Base-by-base conservation (phyloP, 2,888 invertebrate genomes). In the Calliopum simillimum region DNA sequence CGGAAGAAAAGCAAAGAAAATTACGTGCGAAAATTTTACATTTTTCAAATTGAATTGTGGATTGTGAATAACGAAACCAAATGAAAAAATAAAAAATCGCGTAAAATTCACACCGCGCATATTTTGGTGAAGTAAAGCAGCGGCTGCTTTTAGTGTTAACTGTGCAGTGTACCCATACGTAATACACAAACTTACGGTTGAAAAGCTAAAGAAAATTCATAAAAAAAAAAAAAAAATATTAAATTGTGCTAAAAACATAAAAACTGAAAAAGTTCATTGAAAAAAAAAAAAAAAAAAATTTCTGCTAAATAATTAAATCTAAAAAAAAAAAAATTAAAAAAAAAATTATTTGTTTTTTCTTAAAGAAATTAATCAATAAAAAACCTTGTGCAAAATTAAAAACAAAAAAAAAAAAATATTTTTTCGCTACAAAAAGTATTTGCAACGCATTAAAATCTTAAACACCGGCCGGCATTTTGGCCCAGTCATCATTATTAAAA, bases 401-500 rank as follows among this genome's bases (percentile, higher is more conserved):
- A 41, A 41, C 4, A 43, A 59, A 4, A 21, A 13, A 44, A 33
- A 43, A 16, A 19, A 19, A 59, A 59, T 19, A 19, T 16, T 33
- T 33, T 33, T 33, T 33, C 5, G 1, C 8, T 8, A 33, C 33
- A 65, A 51, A n/a, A 51, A 51, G n/a, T n/a, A n/a, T 2, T 53
- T 51, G 59, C 25, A 63, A 33, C 49, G 59, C n/a, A 47, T 12
- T 11, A 70, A 33, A 19, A 69, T 53, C 44, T n/a, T 62, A 33
- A 55, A 66, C 75, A 81, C 83, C 82, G 84, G 82, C 82, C 82
- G 82, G 82, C 80, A 73, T 83, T 83, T 84, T 82, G 82, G 79
- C 82, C 79, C 84, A 82, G 81, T 82, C 79, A 79, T 79, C 74
- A 76, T 76, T n/a, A n/a, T n/a, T 80, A 75, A 19, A 44, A 61